A percentile compares a stretch with the other conserved stretches of the same genome.
phyloP scores from a whole-genome alignment of 1,140 invertebrate species.

The Leptinotarsa defecta region DNA sequence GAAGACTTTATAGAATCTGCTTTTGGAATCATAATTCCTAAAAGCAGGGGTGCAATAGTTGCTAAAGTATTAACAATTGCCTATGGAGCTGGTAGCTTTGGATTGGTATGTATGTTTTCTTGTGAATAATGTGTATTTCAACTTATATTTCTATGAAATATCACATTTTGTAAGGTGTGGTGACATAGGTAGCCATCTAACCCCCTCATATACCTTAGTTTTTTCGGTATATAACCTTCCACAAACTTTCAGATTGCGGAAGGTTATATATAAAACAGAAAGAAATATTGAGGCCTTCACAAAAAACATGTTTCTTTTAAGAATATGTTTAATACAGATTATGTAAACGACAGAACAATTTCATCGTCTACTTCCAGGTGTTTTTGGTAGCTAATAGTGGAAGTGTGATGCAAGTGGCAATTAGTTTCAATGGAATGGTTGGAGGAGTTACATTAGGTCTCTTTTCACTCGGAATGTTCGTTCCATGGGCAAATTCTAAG shows the following conservation, averaged over 20 bases:
- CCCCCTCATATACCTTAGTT: too few relatives aligned
- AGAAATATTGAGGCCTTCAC: too few relatives aligned
- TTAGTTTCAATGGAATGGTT: conserved; percentile 87
- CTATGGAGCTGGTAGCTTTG: conserved; percentile 68
- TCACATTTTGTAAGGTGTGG: too few relatives aligned
- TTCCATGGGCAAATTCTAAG: too few relatives aligned
- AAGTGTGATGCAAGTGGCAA: conserved; percentile 79
- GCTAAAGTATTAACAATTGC: conserved; percentile 67
- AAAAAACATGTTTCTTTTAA: too few relatives aligned
- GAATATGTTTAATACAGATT: too few relatives aligned
- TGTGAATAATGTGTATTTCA: not conserved
- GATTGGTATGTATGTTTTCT: conserved; percentile 52
- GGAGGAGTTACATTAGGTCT: conserved; percentile 84
- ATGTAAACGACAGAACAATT: not conserved
- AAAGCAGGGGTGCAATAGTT: conserved; percentile 69
- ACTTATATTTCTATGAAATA: not conserved
- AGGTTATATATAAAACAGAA: too few relatives aligned
- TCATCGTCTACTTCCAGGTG: conserved; percentile 55
- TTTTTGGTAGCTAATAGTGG: conserved; percentile 82
- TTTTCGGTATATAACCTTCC: too few relatives aligned
- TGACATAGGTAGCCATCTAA: too few relatives aligned
- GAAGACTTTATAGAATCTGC: conserved; percentile 67
- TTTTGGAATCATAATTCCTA: conserved; percentile 69
- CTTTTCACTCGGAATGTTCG: conserved; percentile 82
- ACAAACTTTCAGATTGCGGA: too few relatives aligned